Conservation (phyloP, 35 echinoderm and acorn worm species). For the Nesometra sesokonis region DNA sequence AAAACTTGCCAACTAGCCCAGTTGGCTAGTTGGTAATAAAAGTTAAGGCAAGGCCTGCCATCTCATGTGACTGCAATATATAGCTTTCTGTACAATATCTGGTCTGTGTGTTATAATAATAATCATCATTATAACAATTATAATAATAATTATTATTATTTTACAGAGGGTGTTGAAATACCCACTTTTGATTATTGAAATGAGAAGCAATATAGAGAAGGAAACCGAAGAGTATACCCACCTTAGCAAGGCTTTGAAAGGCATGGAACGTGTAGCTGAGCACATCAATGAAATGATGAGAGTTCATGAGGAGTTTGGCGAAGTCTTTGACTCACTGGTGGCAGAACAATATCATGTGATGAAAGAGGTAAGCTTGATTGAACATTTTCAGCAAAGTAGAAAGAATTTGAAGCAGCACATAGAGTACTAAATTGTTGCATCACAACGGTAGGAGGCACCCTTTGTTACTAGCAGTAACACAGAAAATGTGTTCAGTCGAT, state of each 20-base stretch:
- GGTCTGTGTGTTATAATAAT: too few species aligned
- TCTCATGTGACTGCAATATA: too few species aligned
- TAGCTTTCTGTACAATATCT: too few species aligned
- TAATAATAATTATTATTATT: background rate
- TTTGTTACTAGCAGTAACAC: too few species aligned
- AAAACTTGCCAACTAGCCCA: too few species aligned
- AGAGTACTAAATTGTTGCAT: too few species aligned
- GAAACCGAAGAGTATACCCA: constrained; percentile 87
- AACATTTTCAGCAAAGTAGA: background rate
- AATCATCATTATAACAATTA: too few species aligned
- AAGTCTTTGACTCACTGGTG: constrained; percentile 74
- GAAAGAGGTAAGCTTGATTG: constrained; percentile 55
- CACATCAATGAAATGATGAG: constrained; percentile 99
- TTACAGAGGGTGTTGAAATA: constrained; percentile 92
- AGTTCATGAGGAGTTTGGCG: constrained; percentile 89
- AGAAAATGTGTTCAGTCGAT: too few species aligned
- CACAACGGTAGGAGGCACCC: too few species aligned
- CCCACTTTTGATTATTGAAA: constrained; percentile 67
- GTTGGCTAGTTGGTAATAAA: too few species aligned
- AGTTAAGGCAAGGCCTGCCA: too few species aligned
- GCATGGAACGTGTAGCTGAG: constrained; percentile 84
- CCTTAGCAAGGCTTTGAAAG: constrained; percentile 57
- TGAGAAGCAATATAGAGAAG: constrained; percentile 50
- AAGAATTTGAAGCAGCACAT: too few species aligned
- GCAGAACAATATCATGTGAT: constrained; percentile 88